Evolutionary conservation across 1,140 invertebrate species (phyloP), one percentile per base, ranked within the genome.

Genomic region (Acromyrmex echinatior): DNA sequence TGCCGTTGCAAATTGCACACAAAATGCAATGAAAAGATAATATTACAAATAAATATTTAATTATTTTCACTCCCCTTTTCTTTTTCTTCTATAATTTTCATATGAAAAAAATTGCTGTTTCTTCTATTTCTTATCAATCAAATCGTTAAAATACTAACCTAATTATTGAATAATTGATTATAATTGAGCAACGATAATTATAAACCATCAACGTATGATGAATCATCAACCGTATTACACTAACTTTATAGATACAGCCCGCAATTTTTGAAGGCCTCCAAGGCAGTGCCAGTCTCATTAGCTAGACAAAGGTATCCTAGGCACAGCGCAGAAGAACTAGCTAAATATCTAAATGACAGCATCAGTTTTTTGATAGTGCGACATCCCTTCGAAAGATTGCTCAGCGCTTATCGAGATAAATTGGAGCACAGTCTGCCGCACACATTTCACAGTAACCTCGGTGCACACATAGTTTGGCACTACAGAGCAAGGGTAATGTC

Each of bases 341-440:
- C 95, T 86, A 96, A 96, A 87, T 97, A 96, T 28, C 96, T 97
- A 90, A 96, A 96, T 91, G 96, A 96, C 92, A 97, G 97, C 77
- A 96, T 97, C 68, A 97, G 97, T 78, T 98, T 99, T 92, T 96
- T 99, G 65, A 98, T 99, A 89, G 98, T 98, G 0, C 96, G 98
- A 78, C 98, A 99, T 96, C 98, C 98, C 10, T 97, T 99, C 87
- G 98, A 99, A 93, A 96, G 98, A 91, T 95, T 99, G 53, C 96
- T 99, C 63, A 98, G 98, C 60, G 98, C 98, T 18, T 99, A 99
- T 95, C 96, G 98, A 90, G 98, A 98, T 93, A 99, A 99, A 95
- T 96, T 99, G 86, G 97, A 98, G 87, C 97, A 97, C 90, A 97
- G 97, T 60, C 96, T 98, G 90, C 97, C 98, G 0, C 97, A 98